A percentile compares a stretch with the other conserved stretches of the same genome.
Conservation (phyloP, 1,140 invertebrate genomes). For the Sarcophaga bullata region DNA sequence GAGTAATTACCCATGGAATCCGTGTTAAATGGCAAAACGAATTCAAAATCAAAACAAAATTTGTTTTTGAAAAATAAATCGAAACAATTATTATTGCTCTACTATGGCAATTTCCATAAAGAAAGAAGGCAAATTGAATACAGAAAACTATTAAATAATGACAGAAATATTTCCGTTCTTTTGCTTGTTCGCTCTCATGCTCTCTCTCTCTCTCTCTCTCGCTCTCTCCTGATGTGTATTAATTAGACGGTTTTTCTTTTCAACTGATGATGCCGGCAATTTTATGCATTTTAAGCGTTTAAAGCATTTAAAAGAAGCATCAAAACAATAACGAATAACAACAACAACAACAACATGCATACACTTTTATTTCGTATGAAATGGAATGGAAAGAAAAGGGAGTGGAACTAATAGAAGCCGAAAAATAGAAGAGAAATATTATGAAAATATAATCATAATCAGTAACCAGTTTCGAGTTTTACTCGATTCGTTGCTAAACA, state of each 20-base stretch:
- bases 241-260: not conserved
- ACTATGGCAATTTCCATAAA: not conserved
- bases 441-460: not conserved
- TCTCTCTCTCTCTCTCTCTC: too few species aligned
- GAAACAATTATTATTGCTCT: slow-evolving; percentile 25
- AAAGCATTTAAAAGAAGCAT: not conserved
- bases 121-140: too few species aligned
- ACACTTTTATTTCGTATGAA: too few species aligned
- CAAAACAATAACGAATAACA: too few species aligned
- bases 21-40: not conserved
- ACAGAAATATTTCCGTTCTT: slow-evolving; percentile 16
- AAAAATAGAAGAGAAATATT: not conserved
- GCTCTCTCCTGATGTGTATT: too few species aligned
- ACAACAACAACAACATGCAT: too few species aligned
- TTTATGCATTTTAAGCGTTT: slow-evolving; percentile 16
- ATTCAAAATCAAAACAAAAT: slow-evolving; percentile 27
- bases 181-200: not conserved
- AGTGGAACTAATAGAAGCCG: slow-evolving; percentile 17
- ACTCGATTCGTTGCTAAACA: too few species aligned
- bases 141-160: too few species aligned
- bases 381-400: not conserved
- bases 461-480: not conserved
- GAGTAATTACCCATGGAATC: too few species aligned
- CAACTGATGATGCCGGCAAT: slow-evolving; percentile 20
- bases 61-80: slow-evolving; percentile 18